phyloP scores from a whole-genome alignment of 2,113 vertebrate genomes.

The Stegostoma tigrinum region DNA sequence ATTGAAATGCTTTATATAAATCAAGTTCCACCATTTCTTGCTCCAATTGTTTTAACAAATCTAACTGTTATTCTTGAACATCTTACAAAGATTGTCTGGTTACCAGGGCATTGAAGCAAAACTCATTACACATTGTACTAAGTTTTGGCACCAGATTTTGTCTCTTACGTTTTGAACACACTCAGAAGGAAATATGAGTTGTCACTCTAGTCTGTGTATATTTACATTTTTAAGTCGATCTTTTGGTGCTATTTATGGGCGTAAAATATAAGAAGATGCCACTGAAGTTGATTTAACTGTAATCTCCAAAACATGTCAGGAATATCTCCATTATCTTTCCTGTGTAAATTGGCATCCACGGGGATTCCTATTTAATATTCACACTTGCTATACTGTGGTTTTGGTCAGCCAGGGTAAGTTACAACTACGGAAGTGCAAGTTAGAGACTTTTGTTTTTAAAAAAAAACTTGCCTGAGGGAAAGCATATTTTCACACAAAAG shows the following conservation, averaged over 20 bases:
- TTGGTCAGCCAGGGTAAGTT: background rate
- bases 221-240: background rate
- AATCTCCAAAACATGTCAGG: background rate
- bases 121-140: background rate
- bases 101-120: background rate
- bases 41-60: conserved; percentile 2
- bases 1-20: background rate
- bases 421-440: background rate
- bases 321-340: background rate
- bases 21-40: background rate
- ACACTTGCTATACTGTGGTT: background rate
- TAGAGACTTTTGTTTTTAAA: background rate
- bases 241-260: conserved; percentile 1
- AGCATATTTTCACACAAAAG: conserved; percentile 21
- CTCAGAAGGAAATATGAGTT: background rate
- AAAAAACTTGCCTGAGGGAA: conserved; percentile 18
- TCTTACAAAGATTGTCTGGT: background rate
- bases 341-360: background rate
- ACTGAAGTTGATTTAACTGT: background rate
- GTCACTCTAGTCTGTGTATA: background rate
- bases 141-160: background rate
- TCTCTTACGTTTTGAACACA: background rate
- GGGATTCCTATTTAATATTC: conserved; percentile 6
- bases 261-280: background rate
- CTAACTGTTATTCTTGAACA: background rate